Conservation (phyloP, 2,113 vertebrate species). For the Leuciscus idus region DNA sequence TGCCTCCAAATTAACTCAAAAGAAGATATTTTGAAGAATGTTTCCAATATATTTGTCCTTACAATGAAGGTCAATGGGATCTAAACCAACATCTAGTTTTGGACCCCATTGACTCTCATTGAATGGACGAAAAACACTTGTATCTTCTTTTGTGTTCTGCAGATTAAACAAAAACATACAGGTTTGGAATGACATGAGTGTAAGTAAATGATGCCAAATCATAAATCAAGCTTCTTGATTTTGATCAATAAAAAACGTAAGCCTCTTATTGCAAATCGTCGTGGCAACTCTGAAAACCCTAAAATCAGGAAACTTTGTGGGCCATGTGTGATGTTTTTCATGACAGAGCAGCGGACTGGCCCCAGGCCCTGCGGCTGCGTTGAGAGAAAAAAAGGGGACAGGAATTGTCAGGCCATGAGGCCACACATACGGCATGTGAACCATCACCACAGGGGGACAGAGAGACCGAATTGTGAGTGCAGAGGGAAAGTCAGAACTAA, state of each 20-base stretch:
- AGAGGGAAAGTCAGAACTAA: constrained; percentile 22
- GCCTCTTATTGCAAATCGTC: background rate
- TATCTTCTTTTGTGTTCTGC: no score
- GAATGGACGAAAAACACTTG: background rate
- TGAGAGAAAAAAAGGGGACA: background rate
- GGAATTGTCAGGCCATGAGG: constrained; percentile 36
- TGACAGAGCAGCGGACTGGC: background rate
- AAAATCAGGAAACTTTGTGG: background rate
- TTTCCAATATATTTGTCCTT: background rate
- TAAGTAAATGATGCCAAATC: background rate
- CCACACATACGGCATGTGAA: constrained; percentile 54
- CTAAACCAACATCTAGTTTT: background rate
- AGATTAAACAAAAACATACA: no score
- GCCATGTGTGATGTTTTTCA: constrained; percentile 1
- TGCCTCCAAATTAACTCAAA: background rate
- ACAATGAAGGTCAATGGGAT: background rate
- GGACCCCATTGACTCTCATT: background rate
- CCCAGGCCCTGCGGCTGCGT: background rate
- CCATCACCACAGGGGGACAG: constrained; percentile 33
- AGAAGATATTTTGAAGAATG: background rate
- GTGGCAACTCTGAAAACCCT: background rate
- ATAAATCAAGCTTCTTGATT: background rate
- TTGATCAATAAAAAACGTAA: background rate
- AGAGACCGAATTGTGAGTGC: constrained; percentile 3
- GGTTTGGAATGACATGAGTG: background rate